Evolutionary conservation across 2,797 vertebrate genomes (phyloP).

Genomic region (Pygocentrus nattereri): DNA sequence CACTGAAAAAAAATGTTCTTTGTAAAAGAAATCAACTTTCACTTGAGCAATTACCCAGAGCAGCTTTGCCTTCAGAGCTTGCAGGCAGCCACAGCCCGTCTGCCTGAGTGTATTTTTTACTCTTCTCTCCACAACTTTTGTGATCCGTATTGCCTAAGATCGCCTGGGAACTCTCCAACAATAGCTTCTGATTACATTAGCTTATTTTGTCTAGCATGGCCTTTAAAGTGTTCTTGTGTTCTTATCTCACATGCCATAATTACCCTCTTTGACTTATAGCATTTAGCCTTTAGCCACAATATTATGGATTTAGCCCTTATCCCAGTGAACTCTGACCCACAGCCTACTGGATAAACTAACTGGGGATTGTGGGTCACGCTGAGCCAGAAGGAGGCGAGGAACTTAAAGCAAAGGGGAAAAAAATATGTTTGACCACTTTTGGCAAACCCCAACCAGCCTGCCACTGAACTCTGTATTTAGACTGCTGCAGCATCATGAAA

Average conservation of each 20-base stretch:
- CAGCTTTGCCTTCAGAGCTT: no score
- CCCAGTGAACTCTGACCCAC: conserved; percentile 73
- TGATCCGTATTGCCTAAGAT: background rate
- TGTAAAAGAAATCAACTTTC: no score
- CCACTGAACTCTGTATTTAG: conserved; percentile 39
- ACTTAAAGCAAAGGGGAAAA: conserved; percentile 38
- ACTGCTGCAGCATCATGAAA: conserved; percentile 37
- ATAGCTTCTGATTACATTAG: background rate
- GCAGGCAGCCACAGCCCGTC: no score
- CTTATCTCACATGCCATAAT: conserved; percentile 2
- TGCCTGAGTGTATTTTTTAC: no score
- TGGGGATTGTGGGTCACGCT: background rate
- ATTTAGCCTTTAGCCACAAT: conserved; percentile 55
- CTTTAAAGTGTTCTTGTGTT: background rate
- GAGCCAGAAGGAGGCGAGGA: conserved; percentile 1
- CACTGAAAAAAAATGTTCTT: no score
- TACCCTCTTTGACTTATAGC: conserved; percentile 1
- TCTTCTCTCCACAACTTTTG: no score
- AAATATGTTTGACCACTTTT: conserved; percentile 9
- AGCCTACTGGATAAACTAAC: conserved; percentile 60
- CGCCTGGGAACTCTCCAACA: background rate
- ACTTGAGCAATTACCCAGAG: no score
- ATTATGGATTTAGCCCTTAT: conserved; percentile 67
- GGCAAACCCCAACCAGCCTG: conserved; percentile 15
- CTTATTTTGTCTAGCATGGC: no score